A percentile compares a stretch with the other conserved stretches of the same genome.
Conservation (phyloP, 2,113 vertebrate species). For the Excalfactoria chinensis region DNA sequence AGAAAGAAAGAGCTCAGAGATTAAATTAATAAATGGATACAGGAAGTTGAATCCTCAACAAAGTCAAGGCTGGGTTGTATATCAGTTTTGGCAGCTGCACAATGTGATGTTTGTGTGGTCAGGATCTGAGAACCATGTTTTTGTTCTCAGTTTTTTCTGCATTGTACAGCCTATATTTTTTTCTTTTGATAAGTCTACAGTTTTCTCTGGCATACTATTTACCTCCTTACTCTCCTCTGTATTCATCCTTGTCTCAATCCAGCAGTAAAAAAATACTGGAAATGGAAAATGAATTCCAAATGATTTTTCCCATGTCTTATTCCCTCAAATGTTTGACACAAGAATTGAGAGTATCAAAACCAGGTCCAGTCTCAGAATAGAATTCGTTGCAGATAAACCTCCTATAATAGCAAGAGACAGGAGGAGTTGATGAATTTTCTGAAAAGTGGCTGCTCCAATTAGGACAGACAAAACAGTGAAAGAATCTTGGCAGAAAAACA, state of each 20-base stretch:
- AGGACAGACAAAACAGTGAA: neutral
- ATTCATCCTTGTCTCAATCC: neutral
- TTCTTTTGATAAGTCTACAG: neutral
- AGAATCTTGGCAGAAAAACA: neutral
- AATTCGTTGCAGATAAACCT: neutral
- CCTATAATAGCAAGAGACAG: neutral
- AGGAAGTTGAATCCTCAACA: neutral
- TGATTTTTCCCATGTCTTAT: neutral
- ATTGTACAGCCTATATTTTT: neutral
- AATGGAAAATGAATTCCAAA: neutral
- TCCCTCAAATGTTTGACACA: neutral
- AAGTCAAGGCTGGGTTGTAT: neutral
- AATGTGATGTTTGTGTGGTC: fast-evolving
- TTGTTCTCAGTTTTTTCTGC: neutral
- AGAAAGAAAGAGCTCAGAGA: neutral
- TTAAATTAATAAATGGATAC: neutral
- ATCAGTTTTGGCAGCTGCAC: neutral
- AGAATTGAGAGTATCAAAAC: neutral
- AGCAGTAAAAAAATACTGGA: neutral
- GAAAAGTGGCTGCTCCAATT: neutral
- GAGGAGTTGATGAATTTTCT: neutral
- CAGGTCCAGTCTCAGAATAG: neutral
- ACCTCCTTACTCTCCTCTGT: neutral
- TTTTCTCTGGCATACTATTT: neutral
- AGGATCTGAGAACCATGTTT: fast-evolving